Evolutionary conservation across 2,113 vertebrate species (phyloP).

Genomic region (Ahaetulla prasina): DNA sequence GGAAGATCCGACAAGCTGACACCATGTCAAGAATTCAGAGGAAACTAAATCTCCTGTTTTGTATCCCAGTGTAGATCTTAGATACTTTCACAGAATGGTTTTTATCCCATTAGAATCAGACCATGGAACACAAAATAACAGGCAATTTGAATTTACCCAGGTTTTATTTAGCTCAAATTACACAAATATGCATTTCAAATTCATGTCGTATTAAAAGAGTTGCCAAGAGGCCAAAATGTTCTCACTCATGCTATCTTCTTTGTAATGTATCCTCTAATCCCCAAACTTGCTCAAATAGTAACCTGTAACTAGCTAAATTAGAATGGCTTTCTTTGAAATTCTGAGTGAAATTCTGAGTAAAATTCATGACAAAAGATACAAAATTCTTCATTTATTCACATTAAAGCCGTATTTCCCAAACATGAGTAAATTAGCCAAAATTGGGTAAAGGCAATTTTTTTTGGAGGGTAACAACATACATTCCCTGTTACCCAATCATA

Average conservation of each 20-base stretch:
- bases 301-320: not conserved
- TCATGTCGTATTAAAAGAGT: not conserved
- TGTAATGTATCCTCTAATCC: not conserved
- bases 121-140: not conserved
- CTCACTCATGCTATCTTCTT: not conserved
- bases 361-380: not conserved
- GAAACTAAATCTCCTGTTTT: not conserved
- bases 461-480: too few relatives aligned
- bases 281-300: not conserved
- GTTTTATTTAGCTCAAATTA: not conserved
- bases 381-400: not conserved
- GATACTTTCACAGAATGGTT: not conserved
- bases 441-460: too few relatives aligned
- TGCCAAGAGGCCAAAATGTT: not conserved
- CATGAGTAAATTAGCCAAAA: too few relatives aligned
- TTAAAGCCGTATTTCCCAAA: not conserved
- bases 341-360: not conserved
- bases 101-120: not conserved
- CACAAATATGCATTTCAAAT: not conserved
- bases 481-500: too few relatives aligned
- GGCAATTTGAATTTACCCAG: not conserved
- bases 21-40: not conserved
- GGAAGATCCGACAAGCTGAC: not conserved
- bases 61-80: not conserved
- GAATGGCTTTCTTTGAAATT: not conserved